Conservation (phyloP, 2,888 invertebrate species). For the Sphinx pinastri region DNA sequence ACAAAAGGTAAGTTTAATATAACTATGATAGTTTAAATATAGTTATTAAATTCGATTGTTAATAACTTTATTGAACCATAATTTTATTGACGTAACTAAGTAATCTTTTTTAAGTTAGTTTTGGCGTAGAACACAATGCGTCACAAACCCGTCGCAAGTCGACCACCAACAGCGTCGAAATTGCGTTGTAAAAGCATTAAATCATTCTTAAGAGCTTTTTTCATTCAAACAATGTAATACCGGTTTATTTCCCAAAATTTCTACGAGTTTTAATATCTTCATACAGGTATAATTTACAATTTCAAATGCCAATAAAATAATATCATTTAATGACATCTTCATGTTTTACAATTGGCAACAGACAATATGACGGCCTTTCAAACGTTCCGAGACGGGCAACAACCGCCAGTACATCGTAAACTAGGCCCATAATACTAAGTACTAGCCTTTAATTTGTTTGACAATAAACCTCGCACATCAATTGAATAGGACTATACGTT, state of each 20-base stretch:
- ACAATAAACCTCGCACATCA: constrained; percentile 18
- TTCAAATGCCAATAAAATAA: background rate
- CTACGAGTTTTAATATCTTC: background rate
- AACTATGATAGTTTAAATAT: constrained; percentile 17
- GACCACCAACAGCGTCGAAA: background rate
- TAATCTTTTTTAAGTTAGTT: background rate
- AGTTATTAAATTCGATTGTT: background rate
- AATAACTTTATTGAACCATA: background rate
- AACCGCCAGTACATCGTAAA: constrained; percentile 15
- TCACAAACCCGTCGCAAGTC: background rate
- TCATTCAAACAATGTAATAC: background rate
- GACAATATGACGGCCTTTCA: background rate
- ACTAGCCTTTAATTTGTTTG: constrained; percentile 20
- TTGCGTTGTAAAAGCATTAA: background rate
- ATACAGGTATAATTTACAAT: too few relatives aligned
- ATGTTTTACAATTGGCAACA: background rate
- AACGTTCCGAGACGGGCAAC: background rate
- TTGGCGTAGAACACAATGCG: background rate
- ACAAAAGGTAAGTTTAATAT: constrained; percentile 83
- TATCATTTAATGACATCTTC: background rate
- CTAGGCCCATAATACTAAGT: constrained; percentile 18
- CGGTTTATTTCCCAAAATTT: background rate
- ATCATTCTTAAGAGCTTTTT: background rate
- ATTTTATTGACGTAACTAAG: background rate
- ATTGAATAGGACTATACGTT: constrained; percentile 6